Percentiles rank a stretch among this genome's conserved stretches.
Evolutionary conservation across 1,140 invertebrate species (phyloP).

Genomic region (Acromyrmex heyeri): DNA sequence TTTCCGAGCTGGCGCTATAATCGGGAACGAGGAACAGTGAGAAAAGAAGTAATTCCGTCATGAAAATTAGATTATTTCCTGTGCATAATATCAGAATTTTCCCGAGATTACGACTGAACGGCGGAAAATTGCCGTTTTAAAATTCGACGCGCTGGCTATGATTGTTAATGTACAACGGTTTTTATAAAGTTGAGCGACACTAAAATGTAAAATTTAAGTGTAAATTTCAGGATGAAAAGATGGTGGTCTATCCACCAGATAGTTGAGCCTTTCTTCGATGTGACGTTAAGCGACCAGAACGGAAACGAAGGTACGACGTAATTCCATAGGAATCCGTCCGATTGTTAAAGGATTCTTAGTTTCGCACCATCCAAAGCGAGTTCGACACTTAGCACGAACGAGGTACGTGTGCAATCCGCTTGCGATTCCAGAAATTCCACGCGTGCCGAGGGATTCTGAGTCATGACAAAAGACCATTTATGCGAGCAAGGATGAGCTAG

Average conservation of each 20-base stretch:
- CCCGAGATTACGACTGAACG: conserved; percentile 14
- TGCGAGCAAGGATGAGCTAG: conserved; percentile 19
- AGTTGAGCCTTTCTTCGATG: neutral
- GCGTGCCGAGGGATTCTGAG: conserved; percentile 9
- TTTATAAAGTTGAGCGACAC: neutral
- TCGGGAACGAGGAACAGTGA: neutral
- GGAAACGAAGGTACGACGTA: conserved; percentile 23
- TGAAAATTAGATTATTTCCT: conserved; percentile 42
- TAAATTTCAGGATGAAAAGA: neutral
- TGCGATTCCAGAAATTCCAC: conserved; percentile 67
- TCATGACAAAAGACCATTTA: conserved; percentile 65
- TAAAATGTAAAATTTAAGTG: conserved; percentile 14
- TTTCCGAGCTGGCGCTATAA: conserved; percentile 6
- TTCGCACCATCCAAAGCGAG: conserved; percentile 36
- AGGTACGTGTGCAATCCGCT: conserved; percentile 37
- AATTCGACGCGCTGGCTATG: conserved; percentile 5
- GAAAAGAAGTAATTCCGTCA: conserved; percentile 43
- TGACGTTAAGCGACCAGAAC: neutral
- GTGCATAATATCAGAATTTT: conserved; percentile 52
- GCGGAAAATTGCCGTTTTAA: conserved; percentile 33
- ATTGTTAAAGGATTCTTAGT: conserved; percentile 58
- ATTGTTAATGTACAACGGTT: conserved; percentile 32
- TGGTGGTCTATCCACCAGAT: neutral
- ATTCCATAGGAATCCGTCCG: conserved; percentile 36
- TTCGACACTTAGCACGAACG: conserved; percentile 47